Evolutionary conservation across 2,113 vertebrate species (phyloP), one percentile per base, ranked within the genome.

Genomic region (Condylura cristata): DNA sequence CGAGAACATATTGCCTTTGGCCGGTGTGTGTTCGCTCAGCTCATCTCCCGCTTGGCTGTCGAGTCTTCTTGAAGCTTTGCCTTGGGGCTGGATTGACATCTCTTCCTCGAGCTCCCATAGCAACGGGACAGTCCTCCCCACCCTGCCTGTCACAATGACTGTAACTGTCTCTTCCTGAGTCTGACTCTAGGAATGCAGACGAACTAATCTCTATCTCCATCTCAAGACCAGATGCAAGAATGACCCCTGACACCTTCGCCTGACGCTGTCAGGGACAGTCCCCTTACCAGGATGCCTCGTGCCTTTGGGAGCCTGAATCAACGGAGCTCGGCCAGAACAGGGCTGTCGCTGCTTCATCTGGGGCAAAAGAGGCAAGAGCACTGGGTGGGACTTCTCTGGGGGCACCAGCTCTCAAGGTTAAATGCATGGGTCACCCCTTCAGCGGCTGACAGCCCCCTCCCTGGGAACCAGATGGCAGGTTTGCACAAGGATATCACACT

Each of bases 261-360:
- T 65, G 56, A 44, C 34, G 39, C 26, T 44, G 16, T 22, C 63
- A 37, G 28, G 6, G 39, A 24, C 80, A 30, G 24, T 76, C 44
- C 26, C n/a, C 12, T 70, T 89, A 56, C 46, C 28, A 5, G 1
- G 53, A 79, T 80, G 71, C 8, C 28, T 39, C 30, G 30, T 70
- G 63, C n/a, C 90, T 93, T 22, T 86, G 56, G 51, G 66, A 93
- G 46, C 56, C 37, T 78, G 63, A 81, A 78, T 66, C 61, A 28
- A 78, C 28, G 66, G 58, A 94, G 37, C 79, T 56, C n/a, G 4
- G 56, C 61, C 26, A 71, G 34, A 85, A 80, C 93, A 78, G 61
- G 75, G 83, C 86, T 85, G 30, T 18, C n/a, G 66, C 66, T 56
- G 48, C 82, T 66, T 61, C 56, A 68, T 48, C 78, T 48, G 24